Evolutionary conservation across 2,797 vertebrate genomes (phyloP), one percentile per base, ranked within the genome.

Genomic region (Chrosomus eos): DNA sequence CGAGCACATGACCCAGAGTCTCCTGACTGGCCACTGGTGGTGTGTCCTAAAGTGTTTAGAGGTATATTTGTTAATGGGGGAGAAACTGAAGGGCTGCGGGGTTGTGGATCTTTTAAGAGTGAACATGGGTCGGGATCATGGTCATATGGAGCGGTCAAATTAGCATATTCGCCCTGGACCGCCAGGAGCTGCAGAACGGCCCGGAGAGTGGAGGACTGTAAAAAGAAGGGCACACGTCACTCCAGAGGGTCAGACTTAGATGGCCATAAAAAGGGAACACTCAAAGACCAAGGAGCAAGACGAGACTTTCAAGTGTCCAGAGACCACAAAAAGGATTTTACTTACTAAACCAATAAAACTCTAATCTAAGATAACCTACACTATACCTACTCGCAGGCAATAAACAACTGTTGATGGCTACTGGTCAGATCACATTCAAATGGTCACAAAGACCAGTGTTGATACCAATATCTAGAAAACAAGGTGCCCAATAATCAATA

Each of bases 111-210:
- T 48, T 71, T 85, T 62, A 53, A 70, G 43, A 4, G 7, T 19
- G 43, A 40, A 66, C 36, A 31, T 31, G 81, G 82, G 2, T 75
- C 80, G 14, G 74, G 66, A 58, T 84, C 68, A 66, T 21, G 71
- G 72, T 76, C 75, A 71, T 62, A 55, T 5, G 76, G 86, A 71
- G 36, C 68, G 21, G 90, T 88, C 75, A 90, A 67, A 45, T 90
- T 83, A 36, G 77, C 89, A 51, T 85, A 88, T 83, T 91, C 82
- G 7, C 85, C 83, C 88, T 90, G 90, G 82, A 82, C 83, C 8
- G 87, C 90, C 82, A 90, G 70, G 80, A 90, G 85, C 83, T 90
- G 89, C 68, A 90, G 82, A 66, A 90, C 45, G 68, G 87, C 86
- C 71, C 45, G 79, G 70, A 85, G 68, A 43, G 82, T 75, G 31